Base-by-base conservation (phyloP, 2,888 invertebrate genomes). In the Drosophila neonasuta region DNA sequence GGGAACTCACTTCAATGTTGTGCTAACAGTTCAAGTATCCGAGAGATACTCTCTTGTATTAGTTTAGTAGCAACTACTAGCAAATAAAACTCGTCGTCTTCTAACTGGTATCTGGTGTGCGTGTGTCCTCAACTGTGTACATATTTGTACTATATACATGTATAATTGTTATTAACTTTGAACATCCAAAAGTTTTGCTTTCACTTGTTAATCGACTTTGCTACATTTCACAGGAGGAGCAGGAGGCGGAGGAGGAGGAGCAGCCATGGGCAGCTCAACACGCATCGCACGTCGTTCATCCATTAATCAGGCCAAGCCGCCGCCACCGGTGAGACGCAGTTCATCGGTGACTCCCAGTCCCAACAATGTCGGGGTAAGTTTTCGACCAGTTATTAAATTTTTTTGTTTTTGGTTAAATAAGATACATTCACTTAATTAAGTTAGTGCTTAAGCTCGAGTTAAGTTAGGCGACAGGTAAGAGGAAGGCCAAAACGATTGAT, bases 291-390 rank as follows among this genome's bases (percentile, higher is more conserved):
- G 91, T 60, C 88, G 91, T 42, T 90, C 91, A 41, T 91, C 91
- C 61, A 88, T 91, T 32, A 91, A 91, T 74, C 90, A 90, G 74
- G 89, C 90, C 17, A 94, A 96, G 90, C 97, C 96, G 39, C 95
- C 96, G 69, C 96, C 97, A 36, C 96, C 97, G 0, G 95, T 96
- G 46, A 92, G 97, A 54, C 92, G 97, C 42, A 96, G 96, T 0
- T 96, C 97, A 0, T 94, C 93, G 61, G 91, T 91, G 61, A 91
- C 91, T 63, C 91, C 91, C 66, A 90, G 89, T 87, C 90, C 86
- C 71, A 90, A 88, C 74, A 78, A 86, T 42, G 77, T 81, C 44
- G 88, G 87, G 87, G 91, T 91, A 88, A 90, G 90, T 87, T 45
- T n/a, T 6, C 9, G 11, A 8, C 10, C 30, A 30, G 20, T 51